phyloP scores from a whole-genome alignment of 2,888 invertebrate species.

The Drosophila pegasa region DNA sequence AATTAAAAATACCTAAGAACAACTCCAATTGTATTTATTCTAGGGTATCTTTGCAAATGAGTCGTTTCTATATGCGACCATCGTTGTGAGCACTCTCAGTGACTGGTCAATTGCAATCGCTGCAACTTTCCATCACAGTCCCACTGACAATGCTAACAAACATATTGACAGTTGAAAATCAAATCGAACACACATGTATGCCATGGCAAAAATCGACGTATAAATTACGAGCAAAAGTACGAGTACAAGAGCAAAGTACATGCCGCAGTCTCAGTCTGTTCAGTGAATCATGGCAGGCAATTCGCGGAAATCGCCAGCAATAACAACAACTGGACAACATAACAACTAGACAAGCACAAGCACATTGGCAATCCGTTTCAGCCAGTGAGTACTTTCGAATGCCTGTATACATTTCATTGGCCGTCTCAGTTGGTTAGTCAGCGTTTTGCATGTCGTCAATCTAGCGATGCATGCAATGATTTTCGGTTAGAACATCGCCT shows the following conservation, averaged over 20 bases:
- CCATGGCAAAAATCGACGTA: constrained; percentile 62
- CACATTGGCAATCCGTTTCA: constrained; percentile 47
- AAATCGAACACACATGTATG: constrained; percentile 61
- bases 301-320: constrained; percentile 70
- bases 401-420: constrained; percentile 64
- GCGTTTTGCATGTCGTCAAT: constrained; percentile 62
- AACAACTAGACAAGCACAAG: constrained; percentile 28
- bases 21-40: too few relatives aligned
- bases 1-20: too few relatives aligned
- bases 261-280: constrained; percentile 53
- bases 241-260: constrained; percentile 41
- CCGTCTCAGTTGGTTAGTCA: constrained; percentile 68
- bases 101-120: constrained; percentile 36
- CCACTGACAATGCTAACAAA: constrained; percentile 52
- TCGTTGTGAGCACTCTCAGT: constrained; percentile 12
- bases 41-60: too few relatives aligned
- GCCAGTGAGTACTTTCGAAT: constrained; percentile 61
- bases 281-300: constrained; percentile 72
- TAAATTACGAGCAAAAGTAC: constrained; percentile 66
- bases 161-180: constrained; percentile 74
- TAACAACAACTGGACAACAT: constrained; percentile 15
- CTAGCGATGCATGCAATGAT: constrained; percentile 45
- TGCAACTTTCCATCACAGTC: constrained; percentile 69
- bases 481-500: constrained; percentile 39
- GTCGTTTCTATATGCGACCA: constrained; percentile 16